phyloP scores from a whole-genome alignment of 35 echinoderm and acorn worm genomes.

The Ophiothrix spiculata region DNA sequence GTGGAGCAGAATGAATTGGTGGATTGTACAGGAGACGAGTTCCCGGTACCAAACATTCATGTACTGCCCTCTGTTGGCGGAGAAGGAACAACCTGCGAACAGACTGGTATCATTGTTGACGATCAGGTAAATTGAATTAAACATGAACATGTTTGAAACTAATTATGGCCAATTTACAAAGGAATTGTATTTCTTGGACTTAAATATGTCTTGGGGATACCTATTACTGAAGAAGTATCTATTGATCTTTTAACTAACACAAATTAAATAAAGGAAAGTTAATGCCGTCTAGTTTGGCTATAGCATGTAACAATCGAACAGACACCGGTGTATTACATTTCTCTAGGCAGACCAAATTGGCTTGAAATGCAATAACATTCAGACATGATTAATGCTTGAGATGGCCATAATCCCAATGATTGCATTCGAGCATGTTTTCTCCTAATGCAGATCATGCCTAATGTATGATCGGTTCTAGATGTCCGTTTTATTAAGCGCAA shows the following conservation, averaged over 20 bases:
- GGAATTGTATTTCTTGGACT: background rate
- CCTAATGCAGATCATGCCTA: too few relatives aligned
- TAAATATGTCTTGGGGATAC: background rate
- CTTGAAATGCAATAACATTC: too few relatives aligned
- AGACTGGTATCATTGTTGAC: constrained; percentile 57
- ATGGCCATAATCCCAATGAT: too few relatives aligned
- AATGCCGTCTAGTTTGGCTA: too few relatives aligned
- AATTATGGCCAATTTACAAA: background rate
- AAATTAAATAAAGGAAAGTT: background rate
- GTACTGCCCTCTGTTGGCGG: constrained; percentile 19
- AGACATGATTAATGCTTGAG: too few relatives aligned
- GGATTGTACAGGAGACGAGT: constrained; percentile 39
- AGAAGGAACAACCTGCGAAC: constrained; percentile 12
- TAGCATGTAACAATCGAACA: too few relatives aligned
- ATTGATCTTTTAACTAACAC: background rate
- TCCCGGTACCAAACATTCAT: constrained; percentile 33
- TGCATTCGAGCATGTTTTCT: too few relatives aligned
- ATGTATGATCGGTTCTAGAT: too few relatives aligned
- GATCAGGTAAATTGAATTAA: constrained; percentile 53
- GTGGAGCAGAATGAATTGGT: background rate
- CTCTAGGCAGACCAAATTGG: too few relatives aligned
- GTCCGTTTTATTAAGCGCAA: too few relatives aligned
- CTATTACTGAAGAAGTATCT: background rate
- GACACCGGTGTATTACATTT: too few relatives aligned
- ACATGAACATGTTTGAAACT: background rate